These are phyloP conservation scores for Stichodactyla mertensii DNA, from an alignment of 64 coral and sea anemone genomes.

Conservation along the genomic window DNA sequence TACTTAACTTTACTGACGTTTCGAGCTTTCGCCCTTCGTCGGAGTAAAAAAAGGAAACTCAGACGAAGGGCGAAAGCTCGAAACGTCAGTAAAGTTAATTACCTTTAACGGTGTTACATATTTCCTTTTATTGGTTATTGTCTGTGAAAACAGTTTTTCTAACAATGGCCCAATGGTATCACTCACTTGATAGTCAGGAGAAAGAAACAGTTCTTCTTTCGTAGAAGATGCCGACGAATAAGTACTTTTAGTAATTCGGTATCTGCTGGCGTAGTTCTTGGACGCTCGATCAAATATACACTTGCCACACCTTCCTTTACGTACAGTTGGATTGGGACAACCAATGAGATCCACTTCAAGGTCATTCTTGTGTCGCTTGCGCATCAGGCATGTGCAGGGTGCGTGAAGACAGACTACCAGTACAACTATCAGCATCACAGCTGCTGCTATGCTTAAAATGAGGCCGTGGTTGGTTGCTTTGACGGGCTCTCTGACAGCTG, in stretches of 20 bases:
- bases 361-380: conserved; percentile 3
- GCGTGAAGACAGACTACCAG: conserved; percentile 18
- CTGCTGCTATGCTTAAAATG: not conserved
- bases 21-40: no score
- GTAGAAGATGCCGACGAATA: not conserved
- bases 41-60: no score
- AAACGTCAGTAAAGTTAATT: no score
- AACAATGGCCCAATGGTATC: not conserved
- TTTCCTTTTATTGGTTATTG: no score
- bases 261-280: conserved; percentile 11
- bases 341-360: conserved; percentile 16
- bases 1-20: no score
- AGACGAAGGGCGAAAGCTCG: no score
- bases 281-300: conserved; percentile 10
- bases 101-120: no score
- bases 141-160: no score
- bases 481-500: conserved; percentile 5
- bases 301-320: conserved; percentile 17
- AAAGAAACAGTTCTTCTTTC: conserved; percentile 4
- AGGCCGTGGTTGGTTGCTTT: not conserved
- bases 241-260: not conserved
- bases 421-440: conserved; percentile 14
- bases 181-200: not conserved
- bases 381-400: conserved; percentile 3
- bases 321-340: conserved; percentile 16